A percentile compares a stretch with the other conserved stretches of the same genome.
These are phyloP conservation scores for Drosophila auraria DNA, from an alignment of 1,140 invertebrate genomes.

Conservation along the genomic window DNA sequence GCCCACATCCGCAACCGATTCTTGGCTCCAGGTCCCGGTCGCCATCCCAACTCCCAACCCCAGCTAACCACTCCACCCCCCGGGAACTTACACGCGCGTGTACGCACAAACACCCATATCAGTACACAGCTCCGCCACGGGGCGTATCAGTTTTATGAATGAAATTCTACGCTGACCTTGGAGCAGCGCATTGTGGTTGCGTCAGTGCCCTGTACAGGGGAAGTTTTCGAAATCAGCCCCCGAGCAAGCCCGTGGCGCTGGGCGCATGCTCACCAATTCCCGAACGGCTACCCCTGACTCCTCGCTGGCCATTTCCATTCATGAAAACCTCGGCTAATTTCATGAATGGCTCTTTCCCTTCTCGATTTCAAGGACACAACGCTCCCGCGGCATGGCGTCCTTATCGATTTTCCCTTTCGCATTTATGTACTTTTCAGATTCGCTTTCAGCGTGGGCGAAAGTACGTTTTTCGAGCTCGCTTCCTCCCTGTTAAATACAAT, in stretches of 20 bases:
- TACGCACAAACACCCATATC: constrained; percentile 34
- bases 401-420: constrained; percentile 70
- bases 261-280: constrained; percentile 50
- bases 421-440: constrained; percentile 34
- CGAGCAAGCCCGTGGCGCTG: not conserved
- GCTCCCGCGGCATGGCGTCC: constrained; percentile 53
- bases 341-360: constrained; percentile 64
- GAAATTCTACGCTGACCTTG: constrained; percentile 82
- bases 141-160: constrained; percentile 76
- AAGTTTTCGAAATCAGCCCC: constrained; percentile 39
- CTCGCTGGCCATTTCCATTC: constrained; percentile 52
- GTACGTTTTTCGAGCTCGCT: constrained; percentile 9
- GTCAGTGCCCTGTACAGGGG: constrained; percentile 61
- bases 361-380: constrained; percentile 64
- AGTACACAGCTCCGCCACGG: constrained; percentile 31
- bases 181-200: constrained; percentile 69
- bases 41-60: not conserved
- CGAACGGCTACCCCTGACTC: constrained; percentile 11
- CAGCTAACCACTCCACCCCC: not conserved
- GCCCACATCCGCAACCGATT: constrained; percentile 19
- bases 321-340: constrained; percentile 56
- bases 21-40: not conserved
- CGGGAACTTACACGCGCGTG: constrained; percentile 59
- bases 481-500: constrained; percentile 33
- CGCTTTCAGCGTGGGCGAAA: constrained; percentile 42